phyloP scores from a whole-genome alignment of 1,140 invertebrate species.

The Drosophila auraria region DNA sequence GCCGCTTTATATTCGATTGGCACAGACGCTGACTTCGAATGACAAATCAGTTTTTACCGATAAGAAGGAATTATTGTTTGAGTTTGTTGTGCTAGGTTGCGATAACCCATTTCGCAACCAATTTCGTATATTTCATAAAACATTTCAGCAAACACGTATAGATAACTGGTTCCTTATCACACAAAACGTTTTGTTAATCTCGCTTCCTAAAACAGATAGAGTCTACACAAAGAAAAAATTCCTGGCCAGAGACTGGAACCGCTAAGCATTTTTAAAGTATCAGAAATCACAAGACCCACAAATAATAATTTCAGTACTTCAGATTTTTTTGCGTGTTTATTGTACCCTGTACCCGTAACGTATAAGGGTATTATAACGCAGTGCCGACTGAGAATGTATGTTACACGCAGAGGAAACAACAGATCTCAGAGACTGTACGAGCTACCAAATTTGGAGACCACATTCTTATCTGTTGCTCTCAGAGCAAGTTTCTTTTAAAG shows the following conservation, averaged over 20 bases:
- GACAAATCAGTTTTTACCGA: slow-evolving; percentile 1
- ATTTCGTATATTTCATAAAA: slow-evolving; percentile 3
- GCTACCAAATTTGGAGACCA: too few relatives aligned
- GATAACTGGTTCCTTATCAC: slow-evolving; percentile 4
- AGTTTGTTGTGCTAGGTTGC: slow-evolving; percentile 24
- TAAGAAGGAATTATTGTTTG: slow-evolving; percentile 3
- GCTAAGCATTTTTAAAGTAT: too few relatives aligned
- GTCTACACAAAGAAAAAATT: neutral
- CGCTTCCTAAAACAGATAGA: neutral
- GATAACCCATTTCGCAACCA: slow-evolving; percentile 8
- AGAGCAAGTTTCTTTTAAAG: too few relatives aligned
- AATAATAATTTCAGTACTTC: too few relatives aligned
- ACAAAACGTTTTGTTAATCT: slow-evolving; percentile 7
- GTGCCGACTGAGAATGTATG: too few relatives aligned
- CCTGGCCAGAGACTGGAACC: neutral
- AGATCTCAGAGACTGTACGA: too few relatives aligned
- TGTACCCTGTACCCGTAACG: too few relatives aligned
- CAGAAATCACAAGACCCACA: too few relatives aligned
- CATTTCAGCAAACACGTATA: slow-evolving; percentile 1
- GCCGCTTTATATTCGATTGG: slow-evolving; percentile 2
- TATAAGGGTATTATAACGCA: too few relatives aligned
- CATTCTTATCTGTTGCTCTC: too few relatives aligned
- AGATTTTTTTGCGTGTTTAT: too few relatives aligned
- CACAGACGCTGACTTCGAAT: neutral
- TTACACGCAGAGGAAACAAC: too few relatives aligned